Conservation (phyloP, 2,113 vertebrate species). For the Corythoichthys haematopterus region DNA sequence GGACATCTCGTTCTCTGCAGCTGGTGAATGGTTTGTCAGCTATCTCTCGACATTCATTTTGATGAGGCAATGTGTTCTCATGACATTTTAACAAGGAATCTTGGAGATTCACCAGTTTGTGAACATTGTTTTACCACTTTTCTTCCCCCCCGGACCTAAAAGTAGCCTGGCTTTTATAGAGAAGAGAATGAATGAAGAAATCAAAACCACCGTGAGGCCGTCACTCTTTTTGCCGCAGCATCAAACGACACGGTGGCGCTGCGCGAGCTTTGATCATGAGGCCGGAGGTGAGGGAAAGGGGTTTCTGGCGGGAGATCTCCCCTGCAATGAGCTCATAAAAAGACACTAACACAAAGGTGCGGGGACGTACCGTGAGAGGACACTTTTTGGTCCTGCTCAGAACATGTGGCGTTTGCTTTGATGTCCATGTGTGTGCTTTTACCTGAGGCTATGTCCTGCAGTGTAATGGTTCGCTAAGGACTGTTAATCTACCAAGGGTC, state of each 20-base stretch:
- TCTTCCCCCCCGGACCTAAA: conserved; percentile 6
- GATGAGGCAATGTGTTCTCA: not conserved
- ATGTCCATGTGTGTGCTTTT: conserved; percentile 45
- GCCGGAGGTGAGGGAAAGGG: conserved; percentile 17
- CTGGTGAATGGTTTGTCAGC: conserved; percentile 3
- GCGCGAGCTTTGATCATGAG: conserved; percentile 59
- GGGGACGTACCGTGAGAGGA: conserved; percentile 18
- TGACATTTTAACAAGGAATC: not conserved
- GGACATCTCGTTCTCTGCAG: conserved; percentile 7
- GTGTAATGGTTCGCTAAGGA: conserved; percentile 38
- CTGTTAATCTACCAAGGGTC: conserved; percentile 11
- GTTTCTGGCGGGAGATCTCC: conserved; percentile 27
- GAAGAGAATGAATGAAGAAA: conserved; percentile 57
- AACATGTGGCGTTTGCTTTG: conserved; percentile 45
- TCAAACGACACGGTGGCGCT: conserved; percentile 53
- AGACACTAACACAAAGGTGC: conserved; percentile 45
- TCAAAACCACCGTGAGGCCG: conserved; percentile 55
- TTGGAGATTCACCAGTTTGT: too few relatives aligned
- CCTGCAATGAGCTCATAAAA: conserved; percentile 48
- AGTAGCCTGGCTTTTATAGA: conserved; percentile 30
- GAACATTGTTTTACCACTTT: too few relatives aligned
- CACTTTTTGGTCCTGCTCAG: conserved; percentile 20
- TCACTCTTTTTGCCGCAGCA: conserved; percentile 45
- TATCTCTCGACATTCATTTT: not conserved
- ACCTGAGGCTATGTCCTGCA: conserved; percentile 44